Conservation (phyloP, 2,113 vertebrate species). For the Clarias macrocephalus region DNA sequence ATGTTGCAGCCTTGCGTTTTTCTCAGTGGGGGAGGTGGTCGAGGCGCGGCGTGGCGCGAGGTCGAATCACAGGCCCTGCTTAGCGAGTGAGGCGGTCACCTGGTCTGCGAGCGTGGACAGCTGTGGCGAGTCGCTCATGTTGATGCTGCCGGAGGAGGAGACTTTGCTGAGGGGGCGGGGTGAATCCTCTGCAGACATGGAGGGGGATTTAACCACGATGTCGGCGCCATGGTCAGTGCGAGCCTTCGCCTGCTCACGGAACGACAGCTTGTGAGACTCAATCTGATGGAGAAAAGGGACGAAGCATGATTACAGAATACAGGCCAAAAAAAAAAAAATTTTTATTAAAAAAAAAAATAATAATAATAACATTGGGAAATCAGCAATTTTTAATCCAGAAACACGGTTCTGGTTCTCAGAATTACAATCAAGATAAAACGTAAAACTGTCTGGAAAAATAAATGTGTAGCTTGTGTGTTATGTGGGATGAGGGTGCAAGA, state of each 20-base stretch:
- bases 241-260: slow-evolving; percentile 89
- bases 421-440: too few species aligned
- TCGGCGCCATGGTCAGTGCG: slow-evolving; percentile 93
- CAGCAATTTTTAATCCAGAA: background rate
- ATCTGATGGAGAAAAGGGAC: slow-evolving; percentile 68
- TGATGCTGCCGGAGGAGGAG: slow-evolving; percentile 88
- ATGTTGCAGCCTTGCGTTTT: slow-evolving; percentile 36
- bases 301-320: background rate
- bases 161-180: slow-evolving; percentile 88
- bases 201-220: slow-evolving; percentile 70
- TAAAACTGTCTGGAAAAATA: background rate
- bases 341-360: background rate
- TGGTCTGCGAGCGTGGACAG: slow-evolving; percentile 86
- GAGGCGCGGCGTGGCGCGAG: background rate
- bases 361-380: background rate
- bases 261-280: slow-evolving; percentile 87
- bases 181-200: slow-evolving; percentile 77
- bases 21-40: slow-evolving; percentile 17
- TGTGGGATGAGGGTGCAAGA: background rate
- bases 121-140: slow-evolving; percentile 86
- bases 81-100: slow-evolving; percentile 88
- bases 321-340: background rate
- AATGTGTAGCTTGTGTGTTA: background rate
- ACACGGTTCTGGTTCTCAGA: background rate
- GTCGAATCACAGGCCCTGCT: slow-evolving; percentile 90